phyloP scores from a whole-genome alignment of 2,888 invertebrate species.

The Heliothis peltigera region DNA sequence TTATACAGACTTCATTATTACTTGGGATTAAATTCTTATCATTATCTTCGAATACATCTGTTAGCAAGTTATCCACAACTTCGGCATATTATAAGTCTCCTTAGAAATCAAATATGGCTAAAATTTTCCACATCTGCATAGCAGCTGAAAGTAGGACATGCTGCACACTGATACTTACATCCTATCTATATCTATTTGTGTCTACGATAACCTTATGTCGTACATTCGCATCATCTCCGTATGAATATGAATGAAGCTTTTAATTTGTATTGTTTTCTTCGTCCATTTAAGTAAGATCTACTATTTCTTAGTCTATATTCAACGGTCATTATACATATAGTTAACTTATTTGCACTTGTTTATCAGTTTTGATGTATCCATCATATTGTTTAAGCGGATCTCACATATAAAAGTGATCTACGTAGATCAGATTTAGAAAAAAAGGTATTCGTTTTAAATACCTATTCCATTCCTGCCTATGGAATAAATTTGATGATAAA shows the following conservation, averaged over 20 bases:
- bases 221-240: constrained; percentile 22
- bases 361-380: too few species aligned
- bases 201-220: constrained; percentile 46
- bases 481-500: background rate
- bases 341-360: background rate
- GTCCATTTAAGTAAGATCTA: constrained; percentile 18
- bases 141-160: constrained; percentile 41
- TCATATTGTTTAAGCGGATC: background rate
- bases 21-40: background rate
- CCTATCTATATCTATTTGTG: constrained; percentile 32
- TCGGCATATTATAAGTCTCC: background rate
- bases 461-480: background rate
- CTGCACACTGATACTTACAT: constrained; percentile 29
- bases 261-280: constrained; percentile 34
- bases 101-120: constrained; percentile 7
- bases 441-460: background rate
- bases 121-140: constrained; percentile 42
- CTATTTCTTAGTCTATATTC: background rate
- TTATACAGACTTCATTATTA: background rate
- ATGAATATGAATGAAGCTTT: constrained; percentile 41
- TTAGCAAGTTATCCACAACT: background rate
- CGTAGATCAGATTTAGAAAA: too few species aligned
- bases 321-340: background rate
- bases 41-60: background rate
- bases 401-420: too few species aligned